Conservation (phyloP, 1,140 invertebrate species). For the Heliconius hewitsoni region DNA sequence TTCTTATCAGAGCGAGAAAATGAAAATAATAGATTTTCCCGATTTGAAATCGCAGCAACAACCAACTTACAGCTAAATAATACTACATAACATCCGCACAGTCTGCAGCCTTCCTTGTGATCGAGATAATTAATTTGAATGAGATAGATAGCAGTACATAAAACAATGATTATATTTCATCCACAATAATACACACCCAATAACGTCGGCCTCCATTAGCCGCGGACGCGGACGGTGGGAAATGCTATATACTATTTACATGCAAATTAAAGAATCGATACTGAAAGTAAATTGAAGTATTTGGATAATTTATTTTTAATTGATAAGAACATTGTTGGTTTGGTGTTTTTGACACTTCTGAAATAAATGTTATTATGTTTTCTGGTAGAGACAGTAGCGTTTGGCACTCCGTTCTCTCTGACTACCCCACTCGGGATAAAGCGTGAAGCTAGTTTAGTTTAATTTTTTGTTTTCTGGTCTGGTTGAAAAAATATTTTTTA, state of each 20-base stretch:
- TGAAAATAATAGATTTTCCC: no score
- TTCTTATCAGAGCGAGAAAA: no score
- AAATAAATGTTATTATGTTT: no score
- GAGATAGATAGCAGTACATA: conserved; percentile 44
- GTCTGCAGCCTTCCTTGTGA: conserved; percentile 10
- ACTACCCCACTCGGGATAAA: no score
- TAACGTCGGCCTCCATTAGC: conserved; percentile 38
- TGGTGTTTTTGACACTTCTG: no score
- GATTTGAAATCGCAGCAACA: no score
- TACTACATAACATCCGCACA: not conserved
- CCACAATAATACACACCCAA: conserved; percentile 36
- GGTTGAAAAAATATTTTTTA: no score
- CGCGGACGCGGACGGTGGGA: conserved; percentile 15
- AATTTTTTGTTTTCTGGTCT: no score
- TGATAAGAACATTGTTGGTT: not conserved
- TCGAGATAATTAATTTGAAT: conserved; percentile 45
- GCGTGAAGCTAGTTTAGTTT: no score
- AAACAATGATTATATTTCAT: conserved; percentile 41
- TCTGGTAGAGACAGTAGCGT: no score
- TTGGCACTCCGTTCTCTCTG: no score
- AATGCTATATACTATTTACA: conserved; percentile 20
- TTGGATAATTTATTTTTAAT: not conserved
- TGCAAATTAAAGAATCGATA: conserved; percentile 18
- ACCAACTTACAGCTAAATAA: not conserved
- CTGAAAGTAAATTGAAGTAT: not conserved